Percentiles rank a stretch among this genome's conserved stretches.
phyloP scores from a whole-genome alignment of 1,140 invertebrate species.

The Periplaneta americana region DNA sequence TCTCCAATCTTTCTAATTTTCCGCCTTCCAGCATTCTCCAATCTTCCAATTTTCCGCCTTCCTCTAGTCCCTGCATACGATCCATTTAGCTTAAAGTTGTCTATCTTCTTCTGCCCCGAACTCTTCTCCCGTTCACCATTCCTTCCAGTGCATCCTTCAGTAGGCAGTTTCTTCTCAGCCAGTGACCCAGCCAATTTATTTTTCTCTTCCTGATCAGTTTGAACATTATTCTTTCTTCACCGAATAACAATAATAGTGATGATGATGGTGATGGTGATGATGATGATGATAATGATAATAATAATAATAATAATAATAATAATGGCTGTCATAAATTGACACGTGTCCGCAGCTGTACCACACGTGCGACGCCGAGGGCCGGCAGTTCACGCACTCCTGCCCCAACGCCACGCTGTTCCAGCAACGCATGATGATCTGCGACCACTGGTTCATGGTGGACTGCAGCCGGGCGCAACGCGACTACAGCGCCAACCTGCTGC shows the following conservation, averaged over 20 bases:
- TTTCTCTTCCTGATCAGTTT: not conserved
- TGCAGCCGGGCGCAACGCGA: conserved; percentile 59
- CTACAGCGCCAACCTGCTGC: conserved; percentile 61
- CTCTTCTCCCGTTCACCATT: no score
- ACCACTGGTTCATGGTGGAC: conserved; percentile 80
- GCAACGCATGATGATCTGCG: conserved; percentile 71
- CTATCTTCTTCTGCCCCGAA: no score
- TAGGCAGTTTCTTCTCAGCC: no score
- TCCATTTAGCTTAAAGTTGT: no score
- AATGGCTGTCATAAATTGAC: not conserved
- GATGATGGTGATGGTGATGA: not conserved
- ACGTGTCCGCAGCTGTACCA: conserved; percentile 55
- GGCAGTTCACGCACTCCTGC: conserved; percentile 69
- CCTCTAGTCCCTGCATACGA: no score
- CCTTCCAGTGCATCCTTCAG: no score
- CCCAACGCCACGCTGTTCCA: conserved; percentile 73
- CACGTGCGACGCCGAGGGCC: conserved; percentile 65
- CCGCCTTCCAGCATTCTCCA: no score
- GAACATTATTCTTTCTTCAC: not conserved
- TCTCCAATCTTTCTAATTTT: no score
- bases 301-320: not conserved
- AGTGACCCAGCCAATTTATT: no score
- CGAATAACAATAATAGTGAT: not conserved
- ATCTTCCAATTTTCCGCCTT: no score
- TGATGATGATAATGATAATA: not conserved